Base-by-base conservation (phyloP, 2,797 vertebrate genomes). In the Mus spretus region DNA sequence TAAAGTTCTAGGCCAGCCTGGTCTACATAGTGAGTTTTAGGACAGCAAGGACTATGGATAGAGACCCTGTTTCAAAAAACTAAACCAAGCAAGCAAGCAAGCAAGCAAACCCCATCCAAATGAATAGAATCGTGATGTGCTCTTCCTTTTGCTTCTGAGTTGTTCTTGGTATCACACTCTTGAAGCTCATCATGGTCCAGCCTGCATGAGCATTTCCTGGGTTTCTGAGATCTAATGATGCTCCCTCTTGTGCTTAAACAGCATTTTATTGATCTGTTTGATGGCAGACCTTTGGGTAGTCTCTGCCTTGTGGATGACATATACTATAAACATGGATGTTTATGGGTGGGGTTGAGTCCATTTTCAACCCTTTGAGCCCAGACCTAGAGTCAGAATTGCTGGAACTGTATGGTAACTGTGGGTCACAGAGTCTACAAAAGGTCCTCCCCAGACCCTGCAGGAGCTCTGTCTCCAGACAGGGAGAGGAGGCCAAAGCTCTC, bases 181-280 rank as follows among this genome's bases (percentile, higher is more conserved):
- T 14, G 20, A 13, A 40, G 8, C 26, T 86, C 50, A 15, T 26
- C 26, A 0, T 22, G 15, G 11, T 47, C 40, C 11, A 15, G 59
- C n/a, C 9, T 0, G 2, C 1, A 28, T 57, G 20, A 47, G 28
- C 6, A 28, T n/a, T 13, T 20, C 57, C 57, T 59, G 57, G 53
- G 53, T 31, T 57, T 28, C n/a, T 7, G 24, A 50, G 55, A 63
- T 28, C 31, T 47, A 26, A 0, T 44, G 6, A 1, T 50, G 14
- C 12, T 75, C 24, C 12, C 0, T 3, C 8, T 44, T 3, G 1
- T 1, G 10, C 3, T 3, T 0, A 4, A 0, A 11, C 40, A 53
- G 20, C 31, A 0, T 12, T 59, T 15, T 15, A n/a, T 44, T n/a
- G 17, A 11, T 11, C 17, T 12, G 8, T 40, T 22, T 1, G 0